These are phyloP conservation scores for Bujurquina vittata DNA, from an alignment of 2,113 vertebrate species.

Conservation along the genomic window DNA sequence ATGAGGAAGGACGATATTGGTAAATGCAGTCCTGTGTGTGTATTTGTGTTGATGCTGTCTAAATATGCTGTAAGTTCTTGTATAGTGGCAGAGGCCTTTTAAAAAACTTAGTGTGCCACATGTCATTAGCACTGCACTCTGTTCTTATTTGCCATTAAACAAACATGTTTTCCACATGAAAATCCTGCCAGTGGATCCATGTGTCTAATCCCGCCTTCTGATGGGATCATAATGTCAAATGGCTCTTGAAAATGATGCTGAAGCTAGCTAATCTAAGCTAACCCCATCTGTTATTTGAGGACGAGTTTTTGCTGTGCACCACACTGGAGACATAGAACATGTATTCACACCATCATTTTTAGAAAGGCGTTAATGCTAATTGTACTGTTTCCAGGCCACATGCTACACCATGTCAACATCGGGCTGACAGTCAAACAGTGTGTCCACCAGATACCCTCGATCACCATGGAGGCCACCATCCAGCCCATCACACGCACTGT, in stretches of 20 bases:
- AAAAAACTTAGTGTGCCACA: neutral
- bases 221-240: neutral
- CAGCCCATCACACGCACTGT: slow-evolving; percentile 98
- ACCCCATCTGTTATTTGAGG: rapidly evolving
- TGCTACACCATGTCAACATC: slow-evolving; percentile 97
- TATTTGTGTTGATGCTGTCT: neutral
- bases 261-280: neutral
- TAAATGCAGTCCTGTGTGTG: slow-evolving; percentile 66
- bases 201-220: neutral
- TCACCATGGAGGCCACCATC: slow-evolving; percentile 92
- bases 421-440: slow-evolving; percentile 96
- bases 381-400: slow-evolving; percentile 86
- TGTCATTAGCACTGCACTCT: neutral
- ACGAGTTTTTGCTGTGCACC: too few relatives aligned
- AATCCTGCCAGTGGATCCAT: neutral
- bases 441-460: slow-evolving; percentile 94
- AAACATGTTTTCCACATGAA: neutral
- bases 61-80: neutral
- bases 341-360: neutral
- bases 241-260: too few relatives aligned
- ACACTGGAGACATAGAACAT: too few relatives aligned
- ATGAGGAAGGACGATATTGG: slow-evolving; percentile 99
- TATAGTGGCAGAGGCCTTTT: neutral
- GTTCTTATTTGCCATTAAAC: neutral
- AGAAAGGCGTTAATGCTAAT: neutral